Conservation (phyloP, 2,888 invertebrate species). For the Camptogramma bilineatum region DNA sequence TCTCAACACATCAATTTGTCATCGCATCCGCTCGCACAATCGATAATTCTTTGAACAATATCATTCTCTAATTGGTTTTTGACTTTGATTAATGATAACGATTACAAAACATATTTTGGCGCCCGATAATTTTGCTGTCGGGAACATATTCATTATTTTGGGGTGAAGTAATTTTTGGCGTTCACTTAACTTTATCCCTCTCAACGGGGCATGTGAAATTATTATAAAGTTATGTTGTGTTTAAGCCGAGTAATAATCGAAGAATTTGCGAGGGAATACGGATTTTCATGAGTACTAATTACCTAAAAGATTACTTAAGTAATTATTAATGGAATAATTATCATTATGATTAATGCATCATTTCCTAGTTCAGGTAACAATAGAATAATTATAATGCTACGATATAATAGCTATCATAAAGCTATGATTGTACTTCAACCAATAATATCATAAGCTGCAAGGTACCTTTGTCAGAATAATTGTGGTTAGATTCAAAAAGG, state of each 20-base stretch:
- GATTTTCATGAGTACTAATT: conserved; percentile 15
- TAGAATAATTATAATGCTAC: no score
- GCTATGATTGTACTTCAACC: no score
- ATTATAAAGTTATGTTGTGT: conserved; percentile 27
- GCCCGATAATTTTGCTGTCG: conserved; percentile 39
- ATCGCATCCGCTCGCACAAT: conserved; percentile 17
- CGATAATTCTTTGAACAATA: conserved; percentile 42
- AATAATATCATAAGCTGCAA: no score
- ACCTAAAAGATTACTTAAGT: conserved; percentile 3
- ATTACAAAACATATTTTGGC: conserved; percentile 41
- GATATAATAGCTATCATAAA: no score
- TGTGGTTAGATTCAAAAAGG: no score
- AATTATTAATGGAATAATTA: not conserved
- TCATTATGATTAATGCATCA: no score
- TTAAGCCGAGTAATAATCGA: conserved; percentile 16
- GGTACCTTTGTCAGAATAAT: no score
- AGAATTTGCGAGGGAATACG: conserved; percentile 14
- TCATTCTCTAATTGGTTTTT: conserved; percentile 48
- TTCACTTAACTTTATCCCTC: conserved; percentile 26
- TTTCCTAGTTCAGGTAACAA: no score
- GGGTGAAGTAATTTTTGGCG: conserved; percentile 28
- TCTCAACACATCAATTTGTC: conserved; percentile 16
- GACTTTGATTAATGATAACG: conserved; percentile 45
- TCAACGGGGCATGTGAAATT: conserved; percentile 34
- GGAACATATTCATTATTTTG: conserved; percentile 39